These are phyloP conservation scores for Platycheirus albimanus DNA, from an alignment of 2,888 invertebrate species.

Conservation along the genomic window DNA sequence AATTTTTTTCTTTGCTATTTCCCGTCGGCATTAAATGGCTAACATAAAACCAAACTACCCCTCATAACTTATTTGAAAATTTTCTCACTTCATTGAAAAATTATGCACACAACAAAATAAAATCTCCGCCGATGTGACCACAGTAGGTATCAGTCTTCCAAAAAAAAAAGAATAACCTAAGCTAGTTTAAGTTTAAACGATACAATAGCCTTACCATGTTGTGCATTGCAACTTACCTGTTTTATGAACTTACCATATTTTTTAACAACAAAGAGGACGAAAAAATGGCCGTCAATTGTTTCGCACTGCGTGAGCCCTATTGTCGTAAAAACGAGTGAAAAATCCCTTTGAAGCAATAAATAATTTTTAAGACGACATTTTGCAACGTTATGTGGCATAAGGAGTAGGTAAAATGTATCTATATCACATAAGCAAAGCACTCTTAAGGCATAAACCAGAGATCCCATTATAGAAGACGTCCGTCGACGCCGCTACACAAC, in stretches of 20 bases:
- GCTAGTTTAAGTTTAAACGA: conserved; percentile 13
- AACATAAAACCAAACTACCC: conserved; percentile 39
- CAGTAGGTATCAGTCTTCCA: conserved; percentile 26
- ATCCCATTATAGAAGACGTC: conserved; percentile 42
- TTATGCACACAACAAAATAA: conserved; percentile 35
- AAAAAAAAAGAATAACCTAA: background rate
- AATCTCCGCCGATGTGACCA: conserved; percentile 1
- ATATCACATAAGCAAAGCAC: conserved; percentile 20
- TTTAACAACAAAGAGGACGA: conserved; percentile 30
- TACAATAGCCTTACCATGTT: conserved; percentile 28
- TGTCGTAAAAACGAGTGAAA: conserved; percentile 48
- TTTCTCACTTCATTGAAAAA: conserved; percentile 27
- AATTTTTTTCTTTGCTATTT: conserved; percentile 6
- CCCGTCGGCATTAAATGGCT: conserved; percentile 33
- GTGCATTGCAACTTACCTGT: conserved; percentile 11
- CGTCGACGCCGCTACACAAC: conserved; percentile 3
- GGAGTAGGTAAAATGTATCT: background rate
- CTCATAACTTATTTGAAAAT: conserved; percentile 2
- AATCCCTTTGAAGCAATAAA: conserved; percentile 66
- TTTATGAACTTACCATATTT: conserved; percentile 52
- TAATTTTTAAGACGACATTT: conserved; percentile 73
- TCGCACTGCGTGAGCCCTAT: conserved; percentile 69
- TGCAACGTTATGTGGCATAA: conserved; percentile 63
- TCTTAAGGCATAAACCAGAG: conserved; percentile 31
- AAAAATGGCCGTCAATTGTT: conserved; percentile 67